phyloP scores from a whole-genome alignment of 2,797 vertebrate species.

The Gadopsis marmoratus region DNA sequence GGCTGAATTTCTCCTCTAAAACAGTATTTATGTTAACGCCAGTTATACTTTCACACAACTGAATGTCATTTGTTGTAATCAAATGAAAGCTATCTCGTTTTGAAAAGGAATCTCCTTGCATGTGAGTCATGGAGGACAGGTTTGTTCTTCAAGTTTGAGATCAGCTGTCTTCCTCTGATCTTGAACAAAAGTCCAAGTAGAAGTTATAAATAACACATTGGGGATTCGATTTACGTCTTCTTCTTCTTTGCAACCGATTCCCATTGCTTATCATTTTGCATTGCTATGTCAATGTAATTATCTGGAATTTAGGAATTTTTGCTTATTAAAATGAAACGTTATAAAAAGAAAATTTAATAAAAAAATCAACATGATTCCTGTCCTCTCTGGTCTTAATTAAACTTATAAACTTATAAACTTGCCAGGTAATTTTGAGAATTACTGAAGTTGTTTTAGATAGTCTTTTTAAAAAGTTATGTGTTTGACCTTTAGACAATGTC shows the following conservation, averaged over 20 bases:
- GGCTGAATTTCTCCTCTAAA: neutral
- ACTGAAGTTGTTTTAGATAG: neutral
- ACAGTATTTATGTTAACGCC: neutral
- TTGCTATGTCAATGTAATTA: neutral
- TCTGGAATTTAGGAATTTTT: neutral
- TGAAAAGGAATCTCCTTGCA: neutral
- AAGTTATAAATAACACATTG: conserved; percentile 46
- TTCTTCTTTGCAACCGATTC: neutral
- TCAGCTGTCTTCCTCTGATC: conserved; percentile 13
- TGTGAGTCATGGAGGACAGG: neutral
- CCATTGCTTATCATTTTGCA: neutral
- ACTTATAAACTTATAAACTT: too few species aligned
- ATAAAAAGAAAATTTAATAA: neutral
- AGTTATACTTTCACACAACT: neutral
- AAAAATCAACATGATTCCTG: neutral
- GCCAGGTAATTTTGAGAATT: neutral
- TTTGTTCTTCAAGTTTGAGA: conserved; percentile 6
- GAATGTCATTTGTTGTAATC: neutral
- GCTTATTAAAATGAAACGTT: neutral
- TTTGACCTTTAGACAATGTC: conserved; percentile 68
- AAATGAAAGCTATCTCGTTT: neutral
- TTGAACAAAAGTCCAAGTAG: conserved; percentile 10
- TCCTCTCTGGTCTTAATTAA: neutral
- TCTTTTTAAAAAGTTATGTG: neutral
- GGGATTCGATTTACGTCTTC: conserved; percentile 35